A percentile compares a stretch with the other conserved stretches of the same genome.
Conservation (phyloP, 1,140 invertebrate species). For the Drosophila bocqueti region DNA sequence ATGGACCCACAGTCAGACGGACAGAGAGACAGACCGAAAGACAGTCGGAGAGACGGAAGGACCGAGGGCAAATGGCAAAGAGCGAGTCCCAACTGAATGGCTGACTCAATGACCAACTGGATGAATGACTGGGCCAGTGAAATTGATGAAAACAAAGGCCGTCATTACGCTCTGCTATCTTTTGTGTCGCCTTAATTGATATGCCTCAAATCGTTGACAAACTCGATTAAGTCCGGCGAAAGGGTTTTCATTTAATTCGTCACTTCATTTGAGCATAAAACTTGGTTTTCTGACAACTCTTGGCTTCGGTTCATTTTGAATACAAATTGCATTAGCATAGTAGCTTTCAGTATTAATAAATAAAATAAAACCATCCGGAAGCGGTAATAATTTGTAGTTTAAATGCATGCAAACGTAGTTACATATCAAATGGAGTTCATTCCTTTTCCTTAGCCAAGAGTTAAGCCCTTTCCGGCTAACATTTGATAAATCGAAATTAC, state of each 20-base stretch:
- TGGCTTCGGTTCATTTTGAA: not conserved
- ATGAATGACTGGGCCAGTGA: conserved; percentile 46
- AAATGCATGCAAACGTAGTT: not conserved
- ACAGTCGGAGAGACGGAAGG: conserved; percentile 5
- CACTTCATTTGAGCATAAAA: conserved; percentile 1
- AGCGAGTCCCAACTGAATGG: conserved; percentile 58
- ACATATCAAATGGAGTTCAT: not conserved
- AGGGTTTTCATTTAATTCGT: conserved; percentile 24
- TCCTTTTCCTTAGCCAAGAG: not conserved
- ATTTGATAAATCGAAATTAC: conserved; percentile 52
- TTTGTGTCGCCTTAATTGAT: conserved; percentile 41
- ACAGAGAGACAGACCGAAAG: not conserved
- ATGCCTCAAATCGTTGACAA: conserved; percentile 25
- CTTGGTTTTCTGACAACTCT: not conserved
- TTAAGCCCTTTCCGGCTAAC: conserved; percentile 15
- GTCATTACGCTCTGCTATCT: conserved; percentile 53
- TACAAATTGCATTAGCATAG: conserved; percentile 1
- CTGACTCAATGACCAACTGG: conserved; percentile 39
- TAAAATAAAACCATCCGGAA: not conserved
- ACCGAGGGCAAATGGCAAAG: conserved; percentile 39
- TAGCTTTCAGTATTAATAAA: not conserved
- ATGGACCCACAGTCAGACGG: conserved; percentile 9
- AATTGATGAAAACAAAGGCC: conserved; percentile 68
- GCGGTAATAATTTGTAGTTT: not conserved
- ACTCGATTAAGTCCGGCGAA: conserved; percentile 24